Conservation (phyloP, 1,140 invertebrate genomes). For the Neodiprion virginianus region DNA sequence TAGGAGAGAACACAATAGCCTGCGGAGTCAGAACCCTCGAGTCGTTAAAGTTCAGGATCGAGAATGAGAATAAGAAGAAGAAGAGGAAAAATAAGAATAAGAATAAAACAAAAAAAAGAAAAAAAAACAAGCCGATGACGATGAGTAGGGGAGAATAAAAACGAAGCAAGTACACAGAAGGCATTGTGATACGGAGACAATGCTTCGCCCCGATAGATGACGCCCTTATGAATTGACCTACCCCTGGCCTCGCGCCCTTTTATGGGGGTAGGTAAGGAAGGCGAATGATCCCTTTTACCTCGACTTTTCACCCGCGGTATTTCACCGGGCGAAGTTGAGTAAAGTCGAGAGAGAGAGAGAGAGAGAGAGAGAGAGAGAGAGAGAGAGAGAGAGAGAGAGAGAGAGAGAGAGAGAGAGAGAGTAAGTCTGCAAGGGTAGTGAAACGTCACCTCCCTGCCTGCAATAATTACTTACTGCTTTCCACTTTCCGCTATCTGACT, state of each 20-base stretch:
- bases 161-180: neutral
- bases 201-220: neutral
- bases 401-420: too few species aligned
- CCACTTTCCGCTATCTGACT: neutral
- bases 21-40: neutral
- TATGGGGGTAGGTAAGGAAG: neutral
- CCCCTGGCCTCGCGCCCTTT: neutral
- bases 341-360: too few species aligned
- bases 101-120: neutral
- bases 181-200: neutral
- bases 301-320: neutral
- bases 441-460: neutral
- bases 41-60: neutral
- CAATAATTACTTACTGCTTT: conserved; percentile 5
- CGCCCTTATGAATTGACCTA: neutral
- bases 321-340: too few species aligned
- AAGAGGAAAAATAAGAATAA: neutral
- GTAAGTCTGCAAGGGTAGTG: too few species aligned
- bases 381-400: too few species aligned
- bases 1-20: neutral
- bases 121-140: neutral
- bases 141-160: neutral
- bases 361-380: too few species aligned
- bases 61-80: neutral
- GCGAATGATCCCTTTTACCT: neutral